Percentiles rank a stretch among this genome's conserved stretches.
Evolutionary conservation across 2,113 vertebrate species (phyloP).

Genomic region (Salminus brasiliensis): DNA sequence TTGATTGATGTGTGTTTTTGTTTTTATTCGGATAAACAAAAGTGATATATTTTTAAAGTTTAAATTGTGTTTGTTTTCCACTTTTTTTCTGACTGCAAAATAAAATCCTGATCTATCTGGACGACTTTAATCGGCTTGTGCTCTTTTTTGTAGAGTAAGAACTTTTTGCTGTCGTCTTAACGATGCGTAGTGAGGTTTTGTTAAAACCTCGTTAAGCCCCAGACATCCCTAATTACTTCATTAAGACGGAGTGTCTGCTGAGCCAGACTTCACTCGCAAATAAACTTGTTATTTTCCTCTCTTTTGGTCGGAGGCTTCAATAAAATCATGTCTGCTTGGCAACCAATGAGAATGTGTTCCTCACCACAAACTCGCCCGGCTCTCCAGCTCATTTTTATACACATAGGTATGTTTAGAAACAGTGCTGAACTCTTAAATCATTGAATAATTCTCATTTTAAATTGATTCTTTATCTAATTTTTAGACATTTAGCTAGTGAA

Average conservation of each 20-base stretch:
- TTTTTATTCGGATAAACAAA: not conserved
- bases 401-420: not conserved
- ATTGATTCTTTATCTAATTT: too few relatives aligned
- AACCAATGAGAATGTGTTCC: not conserved
- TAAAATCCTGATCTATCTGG: not conserved
- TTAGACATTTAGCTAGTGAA: too few relatives aligned
- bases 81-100: not conserved
- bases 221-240: conserved; percentile 40
- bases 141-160: not conserved
- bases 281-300: conserved; percentile 27
- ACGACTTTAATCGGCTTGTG: not conserved
- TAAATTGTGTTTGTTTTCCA: not conserved
- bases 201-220: conserved; percentile 11
- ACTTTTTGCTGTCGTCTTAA: not conserved
- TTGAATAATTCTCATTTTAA: too few relatives aligned
- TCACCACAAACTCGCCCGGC: not conserved
- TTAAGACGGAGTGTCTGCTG: conserved; percentile 14
- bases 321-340: conserved; percentile 36
- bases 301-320: conserved; percentile 22
- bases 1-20: not conserved
- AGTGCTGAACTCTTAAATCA: too few relatives aligned
- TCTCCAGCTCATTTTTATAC: not conserved
- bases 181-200: not conserved
- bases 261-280: conserved; percentile 36
- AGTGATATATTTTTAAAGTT: not conserved